These are phyloP conservation scores for Tachuris rubrigastra DNA, from an alignment of 2,113 vertebrate genomes.

Conservation along the genomic window DNA sequence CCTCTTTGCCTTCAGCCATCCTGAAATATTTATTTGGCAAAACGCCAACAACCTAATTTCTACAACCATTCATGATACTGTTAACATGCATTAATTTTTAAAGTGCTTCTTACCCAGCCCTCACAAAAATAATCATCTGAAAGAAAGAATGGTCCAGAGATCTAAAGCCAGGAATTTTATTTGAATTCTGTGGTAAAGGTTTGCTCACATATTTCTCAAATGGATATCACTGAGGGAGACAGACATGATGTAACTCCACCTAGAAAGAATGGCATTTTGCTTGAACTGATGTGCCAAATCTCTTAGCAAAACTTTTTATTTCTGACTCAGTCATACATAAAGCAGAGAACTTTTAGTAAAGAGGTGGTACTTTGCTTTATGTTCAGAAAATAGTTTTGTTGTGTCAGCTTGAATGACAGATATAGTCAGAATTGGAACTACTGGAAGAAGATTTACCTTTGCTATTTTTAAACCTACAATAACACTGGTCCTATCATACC, in stretches of 20 bases:
- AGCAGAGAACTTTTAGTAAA: not conserved
- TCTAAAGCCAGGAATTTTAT: not conserved
- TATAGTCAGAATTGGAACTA: not conserved
- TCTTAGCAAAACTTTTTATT: not conserved
- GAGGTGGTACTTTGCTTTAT: not conserved
- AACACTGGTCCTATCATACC: not conserved
- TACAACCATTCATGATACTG: slow-evolving; percentile 6
- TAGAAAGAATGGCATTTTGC: not conserved
- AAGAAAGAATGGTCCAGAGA: not conserved
- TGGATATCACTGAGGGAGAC: rapidly evolving
- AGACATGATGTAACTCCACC: not conserved
- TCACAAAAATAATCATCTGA: not conserved
- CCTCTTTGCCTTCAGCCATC: not conserved
- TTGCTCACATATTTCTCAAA: not conserved
- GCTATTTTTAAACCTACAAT: not conserved
- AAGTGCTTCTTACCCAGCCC: not conserved
- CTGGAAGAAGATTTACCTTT: not conserved
- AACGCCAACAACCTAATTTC: not conserved
- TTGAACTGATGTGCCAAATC: not conserved
- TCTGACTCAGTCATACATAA: not conserved
- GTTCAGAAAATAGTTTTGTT: not conserved
- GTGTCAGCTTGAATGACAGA: not conserved
- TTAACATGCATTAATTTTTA: slow-evolving; percentile 17
- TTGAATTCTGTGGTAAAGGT: not conserved
- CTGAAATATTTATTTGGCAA: not conserved